Evolutionary conservation across 2,113 vertebrate species (phyloP), one percentile per base, ranked within the genome.

Genomic region (Emberiza fucata): DNA sequence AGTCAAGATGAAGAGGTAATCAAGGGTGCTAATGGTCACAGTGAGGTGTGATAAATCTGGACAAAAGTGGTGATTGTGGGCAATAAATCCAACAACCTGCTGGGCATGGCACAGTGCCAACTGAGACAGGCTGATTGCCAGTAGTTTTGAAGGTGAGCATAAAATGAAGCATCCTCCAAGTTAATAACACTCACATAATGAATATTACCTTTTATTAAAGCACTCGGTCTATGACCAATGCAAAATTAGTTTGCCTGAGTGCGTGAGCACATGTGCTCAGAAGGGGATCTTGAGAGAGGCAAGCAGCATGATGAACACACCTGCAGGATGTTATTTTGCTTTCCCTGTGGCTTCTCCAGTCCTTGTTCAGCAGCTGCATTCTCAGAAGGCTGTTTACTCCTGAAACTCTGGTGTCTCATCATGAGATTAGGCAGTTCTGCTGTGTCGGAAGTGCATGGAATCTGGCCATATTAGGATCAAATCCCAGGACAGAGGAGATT

Each of bases 1-100:
- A 70, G 42, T 37, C 19, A 92, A 85, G 50, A 94, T 57, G 73
- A 95, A 95, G 59, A 85, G 61, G 35, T 77, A 95, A 94, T 95
- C 83, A 86, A 91, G 70, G 51, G 31, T 81, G 53, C 15, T 92
- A 95, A 89, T 81, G 48, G 42, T 76, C 59, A 69, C 40, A 92
- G 54, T 25, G n/a, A 86, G 54, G 35, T 80, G 47, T 82, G 85
- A 92, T 88, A 85, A 94, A 90, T 94, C 47, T 73, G 79, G 66
- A 87, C 75, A 88, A 73, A 88, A 92, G 29, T 47, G 33, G 78
- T 80, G 24, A 44, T 27, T 95, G 70, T 77, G 47, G 37, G 35
- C n/a, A 80, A 73, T 93, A 93, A 94, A 95, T 87, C 42, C 57
- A 88, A 27, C 31, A 81, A 22, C 50, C 29, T 85, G 35, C 89